Evolutionary conservation across 2,797 vertebrate genomes (phyloP).

Genomic region (Microctenopoma stevenorrisi): DNA sequence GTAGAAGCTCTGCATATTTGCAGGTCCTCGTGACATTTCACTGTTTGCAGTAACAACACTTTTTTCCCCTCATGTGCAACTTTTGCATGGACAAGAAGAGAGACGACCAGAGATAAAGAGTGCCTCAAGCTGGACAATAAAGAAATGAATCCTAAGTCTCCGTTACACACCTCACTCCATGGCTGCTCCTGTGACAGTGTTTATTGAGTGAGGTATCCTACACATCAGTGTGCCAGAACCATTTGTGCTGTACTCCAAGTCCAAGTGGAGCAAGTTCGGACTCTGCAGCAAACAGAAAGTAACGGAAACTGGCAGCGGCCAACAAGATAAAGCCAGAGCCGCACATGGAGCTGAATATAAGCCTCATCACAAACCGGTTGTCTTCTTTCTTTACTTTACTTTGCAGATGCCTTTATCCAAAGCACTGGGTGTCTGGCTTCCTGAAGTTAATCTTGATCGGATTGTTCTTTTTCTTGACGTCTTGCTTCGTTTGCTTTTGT

Average conservation of each 20-base stretch:
- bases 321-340: conserved; percentile 52
- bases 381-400: background rate
- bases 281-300: conserved; percentile 43
- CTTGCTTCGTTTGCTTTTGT: background rate
- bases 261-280: conserved; percentile 54
- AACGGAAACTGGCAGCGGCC: conserved; percentile 75
- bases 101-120: background rate
- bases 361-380: conserved; percentile 56
- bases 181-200: conserved; percentile 49
- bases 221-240: conserved; percentile 57
- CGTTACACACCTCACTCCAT: conserved; percentile 48
- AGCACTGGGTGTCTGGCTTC: no score
- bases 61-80: background rate
- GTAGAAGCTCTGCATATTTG: background rate
- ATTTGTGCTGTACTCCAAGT: conserved; percentile 50
- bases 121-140: background rate
- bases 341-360: conserved; percentile 58
- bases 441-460: background rate
- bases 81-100: conserved; percentile 7
- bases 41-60: background rate
- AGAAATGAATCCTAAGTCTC: conserved; percentile 44
- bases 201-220: conserved; percentile 58
- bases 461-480: background rate
- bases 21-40: conserved; percentile 5
- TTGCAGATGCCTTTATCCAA: no score